phyloP scores from a whole-genome alignment of 2,113 vertebrate genomes.

The Aleadryas rufinucha region DNA sequence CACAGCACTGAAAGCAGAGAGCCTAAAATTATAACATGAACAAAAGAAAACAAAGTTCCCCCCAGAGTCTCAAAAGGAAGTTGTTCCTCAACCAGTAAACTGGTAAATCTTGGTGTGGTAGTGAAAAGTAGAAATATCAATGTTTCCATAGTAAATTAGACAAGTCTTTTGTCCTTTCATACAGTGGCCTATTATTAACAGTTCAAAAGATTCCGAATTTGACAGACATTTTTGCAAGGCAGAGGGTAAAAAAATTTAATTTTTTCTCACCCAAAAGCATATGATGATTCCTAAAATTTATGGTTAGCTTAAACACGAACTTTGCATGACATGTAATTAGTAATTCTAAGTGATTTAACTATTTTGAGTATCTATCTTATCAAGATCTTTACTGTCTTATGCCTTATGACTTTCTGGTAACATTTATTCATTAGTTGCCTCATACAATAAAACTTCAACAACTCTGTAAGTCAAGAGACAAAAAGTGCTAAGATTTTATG shows the following conservation, averaged over 20 bases:
- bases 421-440: background rate
- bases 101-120: background rate
- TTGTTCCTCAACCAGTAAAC: background rate
- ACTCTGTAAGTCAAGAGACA: background rate
- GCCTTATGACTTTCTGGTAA: background rate
- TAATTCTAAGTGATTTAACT: background rate
- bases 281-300: background rate
- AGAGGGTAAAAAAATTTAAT: background rate
- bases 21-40: background rate
- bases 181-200: background rate
- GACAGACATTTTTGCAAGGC: background rate
- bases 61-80: background rate
- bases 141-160: background rate
- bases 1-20: background rate
- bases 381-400: background rate
- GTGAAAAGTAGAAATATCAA: background rate
- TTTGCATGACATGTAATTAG: background rate
- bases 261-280: background rate
- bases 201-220: background rate
- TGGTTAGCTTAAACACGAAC: background rate
- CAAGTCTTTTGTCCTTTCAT: background rate
- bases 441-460: background rate
- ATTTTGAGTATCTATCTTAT: background rate
- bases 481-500: background rate
- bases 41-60: constrained; percentile 7